These are phyloP conservation scores for Platyscapa corneri DNA, from an alignment of 1,140 invertebrate genomes.

Conservation along the genomic window DNA sequence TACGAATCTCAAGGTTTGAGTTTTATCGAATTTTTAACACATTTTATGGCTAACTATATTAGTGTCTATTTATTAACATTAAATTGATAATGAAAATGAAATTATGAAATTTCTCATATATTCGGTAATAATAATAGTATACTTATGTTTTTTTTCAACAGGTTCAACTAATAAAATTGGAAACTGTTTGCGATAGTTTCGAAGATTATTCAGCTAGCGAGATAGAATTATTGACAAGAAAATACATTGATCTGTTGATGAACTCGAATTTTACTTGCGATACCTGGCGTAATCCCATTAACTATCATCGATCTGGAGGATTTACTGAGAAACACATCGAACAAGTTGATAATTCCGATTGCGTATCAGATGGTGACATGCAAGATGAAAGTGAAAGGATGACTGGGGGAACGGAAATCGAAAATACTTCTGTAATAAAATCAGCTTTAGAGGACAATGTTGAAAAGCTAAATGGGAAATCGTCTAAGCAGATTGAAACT, in stretches of 20 bases:
- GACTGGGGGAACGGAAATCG: neutral
- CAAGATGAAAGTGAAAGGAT: constrained; percentile 7
- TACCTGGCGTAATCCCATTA: constrained; percentile 41
- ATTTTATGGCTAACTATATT: neutral
- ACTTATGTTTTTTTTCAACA: neutral
- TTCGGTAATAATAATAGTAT: neutral
- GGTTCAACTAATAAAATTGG: constrained; percentile 55
- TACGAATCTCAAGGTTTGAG: constrained; percentile 22
- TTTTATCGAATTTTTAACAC: neutral
- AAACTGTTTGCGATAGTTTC: constrained; percentile 36
- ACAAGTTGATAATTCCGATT: constrained; percentile 39
- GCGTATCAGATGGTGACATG: constrained; percentile 23
- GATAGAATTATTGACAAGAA: constrained; percentile 49
- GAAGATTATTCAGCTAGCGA: constrained; percentile 53
- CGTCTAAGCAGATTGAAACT: neutral
- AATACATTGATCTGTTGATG: constrained; percentile 47
- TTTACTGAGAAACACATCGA: neutral
- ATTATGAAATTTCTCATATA: neutral
- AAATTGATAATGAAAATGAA: neutral
- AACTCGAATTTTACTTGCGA: constrained; percentile 51
- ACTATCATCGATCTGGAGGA: constrained; percentile 15
- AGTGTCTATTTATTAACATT: neutral
- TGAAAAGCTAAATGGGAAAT: neutral
- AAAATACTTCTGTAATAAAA: neutral
- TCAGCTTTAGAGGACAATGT: neutral